Percentiles rank a stretch among this genome's conserved stretches.
Conservation (phyloP, 1,140 invertebrate genomes). For the Drosophila athabasca region DNA sequence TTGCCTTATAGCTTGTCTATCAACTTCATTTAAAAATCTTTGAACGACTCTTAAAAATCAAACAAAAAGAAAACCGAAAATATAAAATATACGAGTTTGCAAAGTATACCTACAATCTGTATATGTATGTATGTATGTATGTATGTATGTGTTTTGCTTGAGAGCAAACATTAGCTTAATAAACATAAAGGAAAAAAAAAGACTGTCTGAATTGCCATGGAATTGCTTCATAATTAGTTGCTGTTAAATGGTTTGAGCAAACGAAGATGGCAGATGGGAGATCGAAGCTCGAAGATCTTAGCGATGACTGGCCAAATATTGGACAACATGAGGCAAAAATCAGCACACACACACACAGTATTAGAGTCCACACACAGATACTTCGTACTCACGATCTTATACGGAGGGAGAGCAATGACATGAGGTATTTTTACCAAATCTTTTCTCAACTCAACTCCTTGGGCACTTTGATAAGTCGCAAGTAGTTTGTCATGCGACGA, state of each 20-base stretch:
- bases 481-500: conserved; percentile 49
- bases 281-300: conserved; percentile 26
- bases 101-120: conserved; percentile 5
- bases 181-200: conserved; percentile 33
- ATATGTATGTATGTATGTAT: conserved; percentile 34
- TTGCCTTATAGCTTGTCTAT: no score
- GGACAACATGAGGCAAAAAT: conserved; percentile 48
- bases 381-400: no score
- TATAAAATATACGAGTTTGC: conserved; percentile 28
- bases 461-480: conserved; percentile 10
- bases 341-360: conserved; percentile 31
- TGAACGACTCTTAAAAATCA: conserved; percentile 35
- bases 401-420: conserved; percentile 50
- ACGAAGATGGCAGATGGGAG: conserved; percentile 24
- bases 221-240: conserved; percentile 71
- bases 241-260: conserved; percentile 49
- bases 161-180: conserved; percentile 63
- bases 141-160: conserved; percentile 57
- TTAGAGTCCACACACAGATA: neutral
- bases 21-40: neutral
- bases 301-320: conserved; percentile 55
- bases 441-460: no score
- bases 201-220: conserved; percentile 27
- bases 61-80: conserved; percentile 49
- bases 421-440: conserved; percentile 25